Base-by-base conservation (phyloP, 2,113 vertebrate species). In the Myxocyprinus asiaticus region DNA sequence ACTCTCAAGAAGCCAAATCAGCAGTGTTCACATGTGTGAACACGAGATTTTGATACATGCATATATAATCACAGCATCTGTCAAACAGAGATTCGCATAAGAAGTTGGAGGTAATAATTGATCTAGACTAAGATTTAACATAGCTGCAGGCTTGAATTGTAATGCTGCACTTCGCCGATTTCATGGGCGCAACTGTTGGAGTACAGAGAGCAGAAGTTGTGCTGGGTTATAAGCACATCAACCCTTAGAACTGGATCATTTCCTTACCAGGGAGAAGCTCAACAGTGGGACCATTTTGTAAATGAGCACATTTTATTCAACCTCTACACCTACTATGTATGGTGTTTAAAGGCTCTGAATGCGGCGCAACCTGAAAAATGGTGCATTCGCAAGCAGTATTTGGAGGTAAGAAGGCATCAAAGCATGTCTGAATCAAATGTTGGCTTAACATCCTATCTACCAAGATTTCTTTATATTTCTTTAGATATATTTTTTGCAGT, bases 201-300 rank as follows among this genome's bases (percentile, higher is more conserved):
- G 86, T 84, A 86, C 81, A 33, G 65, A 80, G 83, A 81, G 83
- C 86, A 85, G 83, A 84, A 78, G 81, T 85, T 89, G 85, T 79
- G 83, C 88, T 90, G 87, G 68, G 86, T 89, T 90, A 91, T 15
- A 83, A 87, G 83, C 83, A 86, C 87, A 87, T 88, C 85, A 85
- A 89, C 87, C 84, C 86, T 82, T 81, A 85, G 85, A 88, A 89
- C 87, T 88, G 87, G 85, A 89, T 90, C 84, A 80, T 88, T 92
- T 91, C 90, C 89, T 88, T 81, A 77, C 78, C 78, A 85, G 79
- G 82, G 68, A 85, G 59, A 76, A 61, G 81, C 85, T 82, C 81
- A 73, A 82, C 81, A 73, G 82, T 78, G 79, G 77, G 67, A 85
- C 81, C 58, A 53, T 64, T 83, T 88, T 79, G 76, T 89, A 90